These are phyloP conservation scores for Maconellicoccus hirsutus DNA, from an alignment of 1,140 invertebrate genomes.

Conservation along the genomic window DNA sequence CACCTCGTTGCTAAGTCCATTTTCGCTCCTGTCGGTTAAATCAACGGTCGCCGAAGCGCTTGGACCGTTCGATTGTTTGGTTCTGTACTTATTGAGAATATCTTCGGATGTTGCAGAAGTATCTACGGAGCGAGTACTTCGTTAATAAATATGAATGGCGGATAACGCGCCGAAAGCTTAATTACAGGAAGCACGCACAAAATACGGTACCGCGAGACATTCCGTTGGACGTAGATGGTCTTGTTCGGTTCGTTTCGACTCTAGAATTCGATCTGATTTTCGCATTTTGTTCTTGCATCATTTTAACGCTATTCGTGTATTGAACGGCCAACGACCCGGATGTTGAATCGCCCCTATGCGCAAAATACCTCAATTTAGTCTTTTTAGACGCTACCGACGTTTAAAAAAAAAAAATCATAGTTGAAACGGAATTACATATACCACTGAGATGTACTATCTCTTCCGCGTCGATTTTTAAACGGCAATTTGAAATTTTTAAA, in stretches of 20 bases:
- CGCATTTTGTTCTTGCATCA: neutral
- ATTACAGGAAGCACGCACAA: neutral
- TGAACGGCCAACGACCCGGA: constrained; percentile 2
- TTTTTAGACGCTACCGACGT: no score
- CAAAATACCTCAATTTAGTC: neutral
- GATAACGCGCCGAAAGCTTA: no score
- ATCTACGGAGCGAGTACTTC: no score
- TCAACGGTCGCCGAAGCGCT: neutral
- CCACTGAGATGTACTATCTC: constrained; percentile 30
- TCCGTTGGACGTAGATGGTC: neutral
- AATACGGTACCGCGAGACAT: neutral
- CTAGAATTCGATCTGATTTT: neutral
- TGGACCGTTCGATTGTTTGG: constrained; percentile 42
- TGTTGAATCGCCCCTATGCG: neutral
- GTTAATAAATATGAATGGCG: no score
- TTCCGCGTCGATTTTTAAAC: constrained; percentile 50
- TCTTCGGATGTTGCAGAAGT: constrained; percentile 68
- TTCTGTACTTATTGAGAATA: constrained; percentile 87
- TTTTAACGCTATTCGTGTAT: constrained; percentile 1
- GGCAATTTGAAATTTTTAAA: constrained; percentile 57
- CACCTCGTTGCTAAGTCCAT: neutral
- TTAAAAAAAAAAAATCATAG: no score
- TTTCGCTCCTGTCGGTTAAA: constrained; percentile 6
- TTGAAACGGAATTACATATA: neutral
- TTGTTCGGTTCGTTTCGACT: neutral